These are phyloP conservation scores for Neodiprion lecontei DNA, from an alignment of 1,140 invertebrate genomes.

Conservation along the genomic window DNA sequence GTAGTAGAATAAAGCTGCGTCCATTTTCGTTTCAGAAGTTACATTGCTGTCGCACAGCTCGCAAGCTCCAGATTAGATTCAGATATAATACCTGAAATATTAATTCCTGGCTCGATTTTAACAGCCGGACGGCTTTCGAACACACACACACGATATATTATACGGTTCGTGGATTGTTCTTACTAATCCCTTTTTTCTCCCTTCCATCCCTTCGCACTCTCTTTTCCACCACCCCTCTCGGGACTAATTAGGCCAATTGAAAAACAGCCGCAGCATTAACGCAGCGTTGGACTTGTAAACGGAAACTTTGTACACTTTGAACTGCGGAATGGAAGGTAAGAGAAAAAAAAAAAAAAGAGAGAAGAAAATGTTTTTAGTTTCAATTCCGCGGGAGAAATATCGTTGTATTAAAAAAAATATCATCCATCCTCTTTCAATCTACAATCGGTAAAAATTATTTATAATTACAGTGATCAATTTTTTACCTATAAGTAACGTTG, in stretches of 20 bases:
- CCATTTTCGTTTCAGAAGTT: constrained; percentile 56
- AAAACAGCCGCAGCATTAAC: background rate
- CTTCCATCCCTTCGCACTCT: background rate
- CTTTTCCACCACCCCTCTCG: background rate
- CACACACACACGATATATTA: no score
- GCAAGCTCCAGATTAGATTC: constrained; percentile 45
- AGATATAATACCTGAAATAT: constrained; percentile 59
- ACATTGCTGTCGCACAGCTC: constrained; percentile 42
- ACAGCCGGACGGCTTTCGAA: background rate
- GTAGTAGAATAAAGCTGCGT: constrained; percentile 33
- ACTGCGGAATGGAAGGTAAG: no score
- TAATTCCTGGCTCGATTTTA: constrained; percentile 35
- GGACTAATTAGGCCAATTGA: constrained; percentile 3
- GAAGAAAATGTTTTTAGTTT: no score
- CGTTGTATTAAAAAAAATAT: no score
- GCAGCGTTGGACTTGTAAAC: no score
- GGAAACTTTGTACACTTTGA: no score
- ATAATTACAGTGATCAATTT: no score
- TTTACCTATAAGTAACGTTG: no score
- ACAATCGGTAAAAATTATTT: no score
- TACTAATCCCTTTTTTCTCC: background rate
- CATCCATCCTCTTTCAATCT: no score
- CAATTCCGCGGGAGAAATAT: no score
- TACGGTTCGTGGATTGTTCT: background rate
- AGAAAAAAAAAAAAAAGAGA: no score